These are phyloP conservation scores for Chionodraco myersi DNA, from an alignment of 2,113 vertebrate genomes.

Conservation along the genomic window DNA sequence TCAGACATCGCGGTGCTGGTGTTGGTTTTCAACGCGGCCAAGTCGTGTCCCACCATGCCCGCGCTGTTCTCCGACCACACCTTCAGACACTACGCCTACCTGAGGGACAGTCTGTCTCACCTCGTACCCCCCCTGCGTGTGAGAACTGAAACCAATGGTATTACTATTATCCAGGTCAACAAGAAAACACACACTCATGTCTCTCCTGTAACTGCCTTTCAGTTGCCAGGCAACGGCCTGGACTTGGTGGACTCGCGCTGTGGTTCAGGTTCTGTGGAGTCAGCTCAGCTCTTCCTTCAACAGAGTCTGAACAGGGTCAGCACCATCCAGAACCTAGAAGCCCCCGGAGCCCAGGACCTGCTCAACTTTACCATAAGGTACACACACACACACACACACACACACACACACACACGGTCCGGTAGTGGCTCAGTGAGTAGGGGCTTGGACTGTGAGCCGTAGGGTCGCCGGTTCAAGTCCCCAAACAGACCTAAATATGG, in stretches of 20 bases:
- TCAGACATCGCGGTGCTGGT: constrained; percentile 97
- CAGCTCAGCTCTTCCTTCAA: constrained; percentile 93
- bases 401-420: neutral
- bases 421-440: no score
- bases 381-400: neutral
- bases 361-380: constrained; percentile 95
- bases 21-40: constrained; percentile 96
- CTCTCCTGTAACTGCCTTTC: neutral
- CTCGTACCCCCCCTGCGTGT: constrained; percentile 93
- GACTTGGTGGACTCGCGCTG: constrained; percentile 79
- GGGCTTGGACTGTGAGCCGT: no score
- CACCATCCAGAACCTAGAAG: constrained; percentile 92
- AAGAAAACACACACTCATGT: no score
- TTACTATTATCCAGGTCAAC: no score
- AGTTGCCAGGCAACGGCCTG: constrained; percentile 90
- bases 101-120: constrained; percentile 96
- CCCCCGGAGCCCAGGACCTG: constrained; percentile 91
- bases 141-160: constrained; percentile 39
- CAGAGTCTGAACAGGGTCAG: constrained; percentile 93
- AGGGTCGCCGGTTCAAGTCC: no score
- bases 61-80: constrained; percentile 97
- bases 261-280: constrained; percentile 85
- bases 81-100: constrained; percentile 95
- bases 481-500: no score
- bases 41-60: constrained; percentile 95